Base-by-base conservation (phyloP, 2,113 vertebrate genomes). In the Ophiodon elongatus region DNA sequence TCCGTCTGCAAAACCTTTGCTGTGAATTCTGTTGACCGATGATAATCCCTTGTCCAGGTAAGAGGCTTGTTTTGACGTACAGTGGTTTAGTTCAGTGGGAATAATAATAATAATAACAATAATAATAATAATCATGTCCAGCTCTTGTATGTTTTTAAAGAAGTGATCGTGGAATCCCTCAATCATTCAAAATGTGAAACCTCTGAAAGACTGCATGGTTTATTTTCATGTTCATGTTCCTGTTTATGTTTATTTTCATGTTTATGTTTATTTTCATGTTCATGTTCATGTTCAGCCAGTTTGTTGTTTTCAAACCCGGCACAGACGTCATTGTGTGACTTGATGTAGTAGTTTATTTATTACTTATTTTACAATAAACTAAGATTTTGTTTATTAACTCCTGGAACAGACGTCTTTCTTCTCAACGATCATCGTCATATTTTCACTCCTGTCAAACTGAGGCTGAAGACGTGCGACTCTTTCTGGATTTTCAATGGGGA, bases 301-400 rank as follows among this genome's bases (percentile, higher is more conserved):
- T 74, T 76, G 2, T 73, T 74, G 72, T 89, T 35, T 80, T 25
- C 54, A 33, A 7, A 82, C 35, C 67, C 60, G 37, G 47, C 76
- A 56, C 85, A 68, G 45, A 71, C 54, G 72, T 85, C 62, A 82
- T 76, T 37, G 76, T 91, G 70, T 79, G 67, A 81, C 76, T 86
- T 86, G 45, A 72, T 79, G 78, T 88, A 76, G 67, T 91, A 69
- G 31, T 85, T 83, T 82, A 65, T 85, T 89, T 90, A 66, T 75
- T 88, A n/a, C 57, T 87, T 71, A 45, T 93, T 89, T 92, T 86
- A 73, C 90, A 93, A 91, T 90, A 92, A 94, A 95, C 83, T 80
- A 80, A 85, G 35, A 75, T 93, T 27, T 90, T 77, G 8, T 93
- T 69, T 75, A 80, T 47, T 54, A 79, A 65, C 23, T 71, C 21